These are phyloP conservation scores for Haemorhous mexicanus DNA, from an alignment of 2,113 vertebrate genomes.

Conservation along the genomic window DNA sequence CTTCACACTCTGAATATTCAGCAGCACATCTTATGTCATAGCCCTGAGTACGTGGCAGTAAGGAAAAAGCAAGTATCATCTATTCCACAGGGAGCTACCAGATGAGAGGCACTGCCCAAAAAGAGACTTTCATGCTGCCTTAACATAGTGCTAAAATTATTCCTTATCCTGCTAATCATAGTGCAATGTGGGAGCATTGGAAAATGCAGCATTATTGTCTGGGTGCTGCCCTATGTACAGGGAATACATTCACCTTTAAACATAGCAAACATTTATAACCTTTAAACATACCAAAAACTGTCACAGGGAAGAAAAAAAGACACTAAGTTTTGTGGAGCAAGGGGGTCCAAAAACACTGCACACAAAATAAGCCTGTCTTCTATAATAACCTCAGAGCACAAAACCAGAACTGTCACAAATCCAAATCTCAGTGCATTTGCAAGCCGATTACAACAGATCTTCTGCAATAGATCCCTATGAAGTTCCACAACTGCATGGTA, in stretches of 20 bases:
- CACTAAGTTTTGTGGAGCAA: not conserved
- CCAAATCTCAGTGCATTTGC: not conserved
- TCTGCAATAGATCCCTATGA: not conserved
- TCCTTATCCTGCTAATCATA: not conserved
- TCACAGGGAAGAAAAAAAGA: not conserved
- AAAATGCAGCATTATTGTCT: not conserved
- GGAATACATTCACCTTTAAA: not conserved
- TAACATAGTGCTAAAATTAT: not conserved
- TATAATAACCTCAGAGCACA: not conserved
- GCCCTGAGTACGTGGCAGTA: not conserved
- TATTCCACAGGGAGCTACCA: not conserved
- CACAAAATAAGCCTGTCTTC: not conserved
- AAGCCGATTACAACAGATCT: not conserved
- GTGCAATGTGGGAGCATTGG: not conserved
- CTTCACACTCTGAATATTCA: not conserved
- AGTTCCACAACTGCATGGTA: not conserved
- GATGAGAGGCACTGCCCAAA: not conserved
- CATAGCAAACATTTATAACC: not conserved
- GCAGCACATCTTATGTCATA: not conserved
- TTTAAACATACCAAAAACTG: not conserved
- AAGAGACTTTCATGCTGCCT: not conserved
- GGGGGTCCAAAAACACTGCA: not conserved
- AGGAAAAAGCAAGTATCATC: not conserved
- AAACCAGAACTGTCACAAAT: not conserved
- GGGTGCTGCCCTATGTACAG: not conserved